Conservation (phyloP, 2,888 invertebrate genomes). For the Zhuqinia jingwanae region DNA sequence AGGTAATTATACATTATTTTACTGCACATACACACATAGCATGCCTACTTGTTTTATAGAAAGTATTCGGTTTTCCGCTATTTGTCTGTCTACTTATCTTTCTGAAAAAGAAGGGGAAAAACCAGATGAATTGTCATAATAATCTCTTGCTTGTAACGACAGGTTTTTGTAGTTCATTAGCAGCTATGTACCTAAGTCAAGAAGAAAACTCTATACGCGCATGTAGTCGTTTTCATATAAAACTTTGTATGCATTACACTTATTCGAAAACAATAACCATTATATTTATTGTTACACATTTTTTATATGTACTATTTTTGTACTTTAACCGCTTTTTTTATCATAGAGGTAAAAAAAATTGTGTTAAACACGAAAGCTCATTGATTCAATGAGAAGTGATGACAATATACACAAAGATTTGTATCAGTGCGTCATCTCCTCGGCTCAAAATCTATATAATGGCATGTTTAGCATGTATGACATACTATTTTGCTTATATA, state of each 20-base stretch:
- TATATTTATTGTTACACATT: background rate
- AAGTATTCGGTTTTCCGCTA: conserved; percentile 17
- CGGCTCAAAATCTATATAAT: no score
- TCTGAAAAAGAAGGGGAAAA: background rate
- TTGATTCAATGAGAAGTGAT: background rate
- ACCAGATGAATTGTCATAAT: conserved; percentile 25
- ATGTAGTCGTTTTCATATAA: background rate
- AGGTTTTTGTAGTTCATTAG: conserved; percentile 20
- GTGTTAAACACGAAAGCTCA: conserved; percentile 13
- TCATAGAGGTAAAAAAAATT: background rate
- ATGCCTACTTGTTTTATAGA: conserved; percentile 1
- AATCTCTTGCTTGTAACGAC: conserved; percentile 10
- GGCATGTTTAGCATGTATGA: no score
- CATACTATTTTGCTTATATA: no score
- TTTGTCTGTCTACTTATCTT: conserved; percentile 2
- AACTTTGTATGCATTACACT: background rate
- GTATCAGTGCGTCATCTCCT: no score
- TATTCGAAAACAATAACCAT: conserved; percentile 8
- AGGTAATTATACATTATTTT: background rate
- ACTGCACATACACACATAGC: background rate
- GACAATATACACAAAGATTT: background rate
- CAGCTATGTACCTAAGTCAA: background rate
- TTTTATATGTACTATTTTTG: background rate
- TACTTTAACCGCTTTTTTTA: background rate
- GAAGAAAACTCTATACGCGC: background rate